Base-by-base conservation (phyloP, 92 coral and sea anemone species). In the Siderastrea siderea region DNA sequence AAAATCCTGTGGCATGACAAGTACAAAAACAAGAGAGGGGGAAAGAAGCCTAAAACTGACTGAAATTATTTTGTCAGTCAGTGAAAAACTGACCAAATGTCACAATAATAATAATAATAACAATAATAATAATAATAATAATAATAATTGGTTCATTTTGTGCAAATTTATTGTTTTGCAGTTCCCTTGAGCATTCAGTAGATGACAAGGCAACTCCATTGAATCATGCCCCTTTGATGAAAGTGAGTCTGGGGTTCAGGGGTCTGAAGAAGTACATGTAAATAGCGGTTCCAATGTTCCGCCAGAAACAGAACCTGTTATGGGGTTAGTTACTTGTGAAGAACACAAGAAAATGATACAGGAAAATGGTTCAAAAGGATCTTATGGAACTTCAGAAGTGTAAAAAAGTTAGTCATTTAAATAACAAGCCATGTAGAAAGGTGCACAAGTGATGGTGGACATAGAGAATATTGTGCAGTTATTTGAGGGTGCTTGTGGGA, bases 211-310 rank as follows among this genome's bases (percentile, higher is more conserved):
- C 75, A 71, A 71, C 75, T 47, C 75, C 47, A 71, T 47, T 71
- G 75, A 71, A 71, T 71, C 75, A 71, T 71, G 55, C 75, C 75
- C 75, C 47, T 46, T 16, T 71, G 75, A 10, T 71, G 75, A 71
- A 71, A 7, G 75, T 12, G 57, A 71, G 75, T 71, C 54, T 47
- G 75, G 11, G 55, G 55, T 71, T 71, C 75, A 71, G 9, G 54
- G 54, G 55, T 17, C 0, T 47, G 46, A 71, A 71, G 75, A 71
- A 71, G 75, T 2, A 71, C 75, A 16, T 71, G 75, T 2, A 71
- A 71, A 11, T 47, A 71, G 54, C 61, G 13, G 44, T 50, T 7
- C 60, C 17, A 44, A 73, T 73, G 77, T 73, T 73, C 52, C n/a
- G n/a, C 68, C 68, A 63, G 68, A 63, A 63, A 63, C 2, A 16